phyloP scores from a whole-genome alignment of 2,888 invertebrate genomes.

The Epicampocera succincta region DNA sequence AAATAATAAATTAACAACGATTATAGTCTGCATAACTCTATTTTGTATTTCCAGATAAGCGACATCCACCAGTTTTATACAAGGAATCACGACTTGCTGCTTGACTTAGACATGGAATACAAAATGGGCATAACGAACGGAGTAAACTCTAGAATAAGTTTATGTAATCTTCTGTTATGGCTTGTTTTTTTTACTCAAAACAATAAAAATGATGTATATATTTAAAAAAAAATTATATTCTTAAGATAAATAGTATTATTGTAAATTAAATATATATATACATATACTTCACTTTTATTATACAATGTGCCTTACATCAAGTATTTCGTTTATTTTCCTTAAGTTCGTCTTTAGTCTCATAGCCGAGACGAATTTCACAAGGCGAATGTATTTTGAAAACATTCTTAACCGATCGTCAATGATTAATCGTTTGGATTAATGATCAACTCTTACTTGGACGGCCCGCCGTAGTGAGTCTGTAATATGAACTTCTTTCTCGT shows the following conservation, averaged over 20 bases:
- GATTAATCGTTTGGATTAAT: no score
- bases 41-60: conserved; percentile 83
- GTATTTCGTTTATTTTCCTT: conserved; percentile 57
- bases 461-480: no score
- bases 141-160: conserved; percentile 33
- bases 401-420: no score
- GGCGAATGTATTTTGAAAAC: no score
- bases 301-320: conserved; percentile 71
- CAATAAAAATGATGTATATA: conserved; percentile 42
- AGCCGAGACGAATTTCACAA: no score
- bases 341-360: not conserved
- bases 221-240: conserved; percentile 41
- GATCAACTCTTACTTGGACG: no score
- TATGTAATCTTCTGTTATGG: conserved; percentile 32
- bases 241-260: conserved; percentile 56
- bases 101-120: conserved; percentile 81
- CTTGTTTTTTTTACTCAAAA: conserved; percentile 42
- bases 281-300: conserved; percentile 61
- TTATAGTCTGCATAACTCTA: no score
- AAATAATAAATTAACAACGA: no score
- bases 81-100: conserved; percentile 83
- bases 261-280: conserved; percentile 55
- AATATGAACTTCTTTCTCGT: no score
- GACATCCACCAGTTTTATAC: conserved; percentile 89
- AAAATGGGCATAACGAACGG: conserved; percentile 80